These are phyloP conservation scores for Drosophila takahashii DNA, from an alignment of 1,140 invertebrate species.

Conservation along the genomic window DNA sequence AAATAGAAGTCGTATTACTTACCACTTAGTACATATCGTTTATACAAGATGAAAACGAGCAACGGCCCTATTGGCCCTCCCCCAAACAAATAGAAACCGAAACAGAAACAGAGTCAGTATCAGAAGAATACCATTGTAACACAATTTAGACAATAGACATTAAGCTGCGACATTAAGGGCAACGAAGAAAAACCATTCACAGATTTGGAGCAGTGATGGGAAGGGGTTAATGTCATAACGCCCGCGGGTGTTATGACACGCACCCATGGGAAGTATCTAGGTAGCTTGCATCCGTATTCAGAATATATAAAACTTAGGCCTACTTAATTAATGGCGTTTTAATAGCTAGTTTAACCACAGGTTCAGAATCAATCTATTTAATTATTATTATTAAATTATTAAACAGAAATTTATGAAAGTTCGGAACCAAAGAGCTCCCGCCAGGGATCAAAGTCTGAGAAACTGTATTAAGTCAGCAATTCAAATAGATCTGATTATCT, in stretches of 20 bases:
- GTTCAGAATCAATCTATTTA: no score
- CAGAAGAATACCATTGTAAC: conserved; percentile 4
- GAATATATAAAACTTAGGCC: no score
- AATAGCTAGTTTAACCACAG: no score
- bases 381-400: no score
- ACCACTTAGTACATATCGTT: conserved; percentile 75
- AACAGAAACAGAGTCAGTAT: background rate
- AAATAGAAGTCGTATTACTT: conserved; percentile 49
- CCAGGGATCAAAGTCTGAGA: conserved; percentile 1
- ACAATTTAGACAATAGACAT: conserved; percentile 42
- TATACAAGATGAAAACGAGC: conserved; percentile 58
- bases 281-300: no score
- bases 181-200: conserved; percentile 32
- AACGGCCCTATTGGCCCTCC: conserved; percentile 21
- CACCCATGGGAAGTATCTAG: conserved; percentile 15
- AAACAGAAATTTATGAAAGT: background rate
- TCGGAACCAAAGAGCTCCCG: background rate
- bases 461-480: background rate
- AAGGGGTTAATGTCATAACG: no score
- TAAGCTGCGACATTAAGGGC: conserved; percentile 37
- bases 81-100: background rate
- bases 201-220: conserved; percentile 21
- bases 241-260: no score
- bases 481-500: background rate
- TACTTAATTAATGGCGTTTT: no score